Evolutionary conservation across 2,888 invertebrate species (phyloP).

Genomic region (Tipula unca): DNA sequence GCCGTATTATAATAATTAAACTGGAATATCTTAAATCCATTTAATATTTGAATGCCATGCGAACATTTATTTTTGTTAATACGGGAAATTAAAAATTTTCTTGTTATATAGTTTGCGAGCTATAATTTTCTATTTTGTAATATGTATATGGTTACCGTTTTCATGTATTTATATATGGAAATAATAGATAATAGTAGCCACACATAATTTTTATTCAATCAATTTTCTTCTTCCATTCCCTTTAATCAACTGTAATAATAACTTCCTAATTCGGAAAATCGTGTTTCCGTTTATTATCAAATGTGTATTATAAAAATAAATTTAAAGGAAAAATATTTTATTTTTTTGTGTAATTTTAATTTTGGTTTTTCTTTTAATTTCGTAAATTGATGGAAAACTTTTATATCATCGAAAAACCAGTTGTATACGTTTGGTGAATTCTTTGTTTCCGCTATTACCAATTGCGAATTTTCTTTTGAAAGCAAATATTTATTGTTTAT

Average conservation of each 20-base stretch:
- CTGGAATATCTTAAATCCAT: not conserved
- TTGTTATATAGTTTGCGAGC: not conserved
- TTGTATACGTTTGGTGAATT: not conserved
- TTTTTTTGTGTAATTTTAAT: too few relatives aligned
- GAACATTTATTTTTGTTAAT: not conserved
- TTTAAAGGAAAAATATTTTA: not conserved
- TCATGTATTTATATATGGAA: too few relatives aligned
- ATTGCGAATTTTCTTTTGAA: not conserved
- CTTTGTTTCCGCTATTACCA: not conserved
- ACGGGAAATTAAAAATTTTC: not conserved
- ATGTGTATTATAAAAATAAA: not conserved
- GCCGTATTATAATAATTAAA: not conserved
- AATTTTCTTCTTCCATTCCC: not conserved
- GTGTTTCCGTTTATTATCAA: not conserved
- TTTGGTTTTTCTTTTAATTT: not conserved
- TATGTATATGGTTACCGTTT: too few relatives aligned
- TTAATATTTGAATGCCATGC: not conserved
- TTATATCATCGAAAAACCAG: not conserved
- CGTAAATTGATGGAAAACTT: not conserved
- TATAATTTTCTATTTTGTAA: too few relatives aligned
- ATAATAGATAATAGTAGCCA: not conserved
- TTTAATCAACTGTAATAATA: not conserved
- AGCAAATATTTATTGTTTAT: not conserved
- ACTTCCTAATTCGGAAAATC: slow-evolving; percentile 14
- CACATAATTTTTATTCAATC: not conserved